Evolutionary conservation across 2,113 vertebrate genomes (phyloP).

Genomic region (Eurypyga helias): DNA sequence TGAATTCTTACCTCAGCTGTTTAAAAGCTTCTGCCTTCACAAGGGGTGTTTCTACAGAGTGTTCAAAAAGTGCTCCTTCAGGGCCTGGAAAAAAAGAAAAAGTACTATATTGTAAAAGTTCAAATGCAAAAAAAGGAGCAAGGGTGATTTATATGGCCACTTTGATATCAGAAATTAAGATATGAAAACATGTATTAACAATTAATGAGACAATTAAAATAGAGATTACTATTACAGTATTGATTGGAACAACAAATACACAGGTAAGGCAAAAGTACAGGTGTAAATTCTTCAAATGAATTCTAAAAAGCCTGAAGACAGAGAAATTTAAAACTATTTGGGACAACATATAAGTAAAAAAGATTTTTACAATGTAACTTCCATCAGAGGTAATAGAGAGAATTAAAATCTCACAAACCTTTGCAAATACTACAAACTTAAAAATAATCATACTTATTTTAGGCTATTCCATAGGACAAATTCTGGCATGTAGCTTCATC

Average conservation of each 20-base stretch:
- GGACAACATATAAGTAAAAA: background rate
- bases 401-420: background rate
- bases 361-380: background rate
- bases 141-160: background rate
- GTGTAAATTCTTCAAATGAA: background rate
- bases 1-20: conserved; percentile 85
- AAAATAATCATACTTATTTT: background rate
- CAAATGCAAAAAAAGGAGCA: background rate
- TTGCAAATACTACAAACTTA: background rate
- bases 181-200: background rate
- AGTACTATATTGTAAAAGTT: background rate
- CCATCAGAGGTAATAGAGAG: background rate
- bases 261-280: background rate
- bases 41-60: conserved; percentile 91
- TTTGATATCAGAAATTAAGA: background rate
- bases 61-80: conserved; percentile 94
- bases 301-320: background rate
- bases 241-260: background rate
- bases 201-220: background rate
- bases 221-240: background rate
- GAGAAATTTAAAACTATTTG: background rate
- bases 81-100: conserved; percentile 77
- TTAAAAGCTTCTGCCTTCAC: conserved; percentile 86
- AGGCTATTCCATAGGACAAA: background rate
- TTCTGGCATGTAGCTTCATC: background rate